A percentile compares a stretch with the other conserved stretches of the same genome.
phyloP scores from a whole-genome alignment of 2,113 vertebrate genomes.

The Symphodus melops region DNA sequence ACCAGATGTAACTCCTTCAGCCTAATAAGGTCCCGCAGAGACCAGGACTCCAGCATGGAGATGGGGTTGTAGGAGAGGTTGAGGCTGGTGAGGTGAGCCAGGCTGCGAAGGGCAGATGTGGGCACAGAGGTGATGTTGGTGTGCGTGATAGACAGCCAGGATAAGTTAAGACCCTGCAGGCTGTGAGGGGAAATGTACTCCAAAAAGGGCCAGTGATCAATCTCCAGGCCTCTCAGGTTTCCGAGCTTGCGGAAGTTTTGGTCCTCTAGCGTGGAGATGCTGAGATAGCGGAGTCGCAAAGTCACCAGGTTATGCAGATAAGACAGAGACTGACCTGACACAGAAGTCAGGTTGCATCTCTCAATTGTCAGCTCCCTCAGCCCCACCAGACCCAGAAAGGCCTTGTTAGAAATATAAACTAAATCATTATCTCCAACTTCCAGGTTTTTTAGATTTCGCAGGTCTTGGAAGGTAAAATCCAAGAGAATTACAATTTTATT shows the following conservation, averaged over 20 bases:
- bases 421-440: conserved; percentile 97
- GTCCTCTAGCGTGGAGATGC: conserved; percentile 89
- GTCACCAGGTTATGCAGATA: conserved; percentile 91
- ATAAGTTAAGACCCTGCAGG: conserved; percentile 94
- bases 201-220: conserved; percentile 94
- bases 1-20: conserved; percentile 96
- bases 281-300: conserved; percentile 92
- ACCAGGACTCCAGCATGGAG: conserved; percentile 90
- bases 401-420: conserved; percentile 96
- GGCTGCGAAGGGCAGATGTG: conserved; percentile 89
- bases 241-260: conserved; percentile 92
- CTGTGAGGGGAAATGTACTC: conserved; percentile 91
- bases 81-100: conserved; percentile 91
- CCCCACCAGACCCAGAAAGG: conserved; percentile 91
- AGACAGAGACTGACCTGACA: conserved; percentile 92
- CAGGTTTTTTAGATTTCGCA: conserved; percentile 88
- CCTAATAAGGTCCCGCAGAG: conserved; percentile 91
- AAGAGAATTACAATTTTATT: conserved; percentile 97
- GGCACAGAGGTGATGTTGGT: conserved; percentile 96
- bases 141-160: conserved; percentile 94
- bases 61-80: conserved; percentile 97
- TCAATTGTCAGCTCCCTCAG: conserved; percentile 93
- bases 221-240: conserved; percentile 90
- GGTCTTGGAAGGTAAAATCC: conserved; percentile 95
- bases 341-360: conserved; percentile 94